These are phyloP conservation scores for Spea bombifrons DNA, from an alignment of 2,113 vertebrate genomes.

Conservation along the genomic window DNA sequence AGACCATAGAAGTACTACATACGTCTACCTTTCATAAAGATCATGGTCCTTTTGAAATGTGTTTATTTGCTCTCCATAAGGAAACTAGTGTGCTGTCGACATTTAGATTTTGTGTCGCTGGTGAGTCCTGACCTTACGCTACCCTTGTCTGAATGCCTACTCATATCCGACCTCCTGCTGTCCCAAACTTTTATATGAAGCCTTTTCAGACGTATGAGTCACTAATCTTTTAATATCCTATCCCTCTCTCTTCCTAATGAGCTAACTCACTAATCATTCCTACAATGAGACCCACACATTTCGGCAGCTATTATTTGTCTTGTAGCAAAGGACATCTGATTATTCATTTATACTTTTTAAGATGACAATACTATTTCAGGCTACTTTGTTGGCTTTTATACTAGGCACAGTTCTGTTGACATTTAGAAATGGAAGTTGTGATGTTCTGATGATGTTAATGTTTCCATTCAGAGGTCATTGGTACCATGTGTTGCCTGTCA, in stretches of 20 bases:
- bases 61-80: no score
- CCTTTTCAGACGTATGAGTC: slow-evolving; percentile 16
- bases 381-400: not conserved
- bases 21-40: no score
- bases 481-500: slow-evolving; percentile 14
- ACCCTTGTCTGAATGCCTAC: not conserved
- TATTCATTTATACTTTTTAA: not conserved
- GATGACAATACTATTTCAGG: slow-evolving; percentile 36
- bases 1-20: no score
- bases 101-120: not conserved
- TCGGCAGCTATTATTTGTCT: slow-evolving; percentile 17
- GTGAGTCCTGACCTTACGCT: not conserved
- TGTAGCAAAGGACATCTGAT: not conserved
- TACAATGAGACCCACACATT: slow-evolving; percentile 22
- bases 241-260: slow-evolving; percentile 22
- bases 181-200: slow-evolving; percentile 20
- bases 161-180: not conserved
- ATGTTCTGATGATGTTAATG: slow-evolving; percentile 2
- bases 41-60: no score
- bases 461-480: slow-evolving; percentile 18
- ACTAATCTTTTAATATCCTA: slow-evolving; percentile 31
- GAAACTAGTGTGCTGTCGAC: not conserved
- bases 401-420: slow-evolving; percentile 17
- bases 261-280: slow-evolving; percentile 27
- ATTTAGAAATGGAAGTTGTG: slow-evolving; percentile 12